These are phyloP conservation scores for Calonectris borealis DNA, from an alignment of 2,113 vertebrate species.

Conservation along the genomic window DNA sequence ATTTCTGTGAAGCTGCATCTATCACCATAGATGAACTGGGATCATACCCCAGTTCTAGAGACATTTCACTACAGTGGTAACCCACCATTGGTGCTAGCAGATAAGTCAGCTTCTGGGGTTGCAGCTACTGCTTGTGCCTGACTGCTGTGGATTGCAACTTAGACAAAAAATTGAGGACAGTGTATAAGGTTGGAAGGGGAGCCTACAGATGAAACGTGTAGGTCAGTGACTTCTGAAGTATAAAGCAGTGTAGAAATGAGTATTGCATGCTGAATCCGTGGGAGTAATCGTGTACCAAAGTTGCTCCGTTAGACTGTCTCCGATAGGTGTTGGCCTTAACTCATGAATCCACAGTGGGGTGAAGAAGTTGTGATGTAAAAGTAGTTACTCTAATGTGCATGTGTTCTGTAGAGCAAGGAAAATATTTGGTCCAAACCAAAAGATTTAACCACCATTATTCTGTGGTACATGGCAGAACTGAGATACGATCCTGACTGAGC, in stretches of 20 bases:
- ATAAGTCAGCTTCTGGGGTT: not conserved
- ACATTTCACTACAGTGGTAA: not conserved
- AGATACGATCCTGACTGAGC: not conserved
- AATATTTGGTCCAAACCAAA: not conserved
- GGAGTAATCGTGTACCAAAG: not conserved
- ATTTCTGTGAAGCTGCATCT: not conserved
- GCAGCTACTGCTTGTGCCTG: not conserved
- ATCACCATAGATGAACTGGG: not conserved
- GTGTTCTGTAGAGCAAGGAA: not conserved
- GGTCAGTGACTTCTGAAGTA: not conserved
- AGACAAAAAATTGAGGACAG: not conserved
- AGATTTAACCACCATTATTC: not conserved
- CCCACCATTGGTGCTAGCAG: not conserved
- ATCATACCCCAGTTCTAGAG: not conserved
- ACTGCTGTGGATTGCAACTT: not conserved
- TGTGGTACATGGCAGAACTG: not conserved
- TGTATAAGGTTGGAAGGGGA: not conserved
- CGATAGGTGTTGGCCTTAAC: not conserved
- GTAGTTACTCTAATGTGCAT: not conserved
- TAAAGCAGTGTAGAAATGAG: not conserved
- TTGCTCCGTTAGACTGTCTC: not conserved
- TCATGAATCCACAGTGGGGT: not conserved
- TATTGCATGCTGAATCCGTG: rapidly evolving
- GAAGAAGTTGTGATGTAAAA: not conserved
- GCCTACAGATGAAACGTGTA: not conserved